phyloP scores from a whole-genome alignment of 2,888 invertebrate genomes.

The Eupithecia inturbata region DNA sequence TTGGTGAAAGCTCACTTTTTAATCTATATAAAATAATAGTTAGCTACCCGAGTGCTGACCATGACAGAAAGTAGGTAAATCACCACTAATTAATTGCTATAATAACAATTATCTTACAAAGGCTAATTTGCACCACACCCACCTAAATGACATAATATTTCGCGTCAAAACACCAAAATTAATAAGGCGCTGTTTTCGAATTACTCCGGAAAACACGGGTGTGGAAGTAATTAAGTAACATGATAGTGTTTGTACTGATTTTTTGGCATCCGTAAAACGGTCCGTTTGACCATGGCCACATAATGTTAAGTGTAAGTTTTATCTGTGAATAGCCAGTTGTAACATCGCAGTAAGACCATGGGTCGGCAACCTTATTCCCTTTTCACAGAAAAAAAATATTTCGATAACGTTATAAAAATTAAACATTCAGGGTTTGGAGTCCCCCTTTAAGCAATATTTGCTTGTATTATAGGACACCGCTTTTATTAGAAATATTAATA shows the following conservation, averaged over 20 bases:
- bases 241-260: slow-evolving; percentile 10
- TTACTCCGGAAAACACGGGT: slow-evolving; percentile 23
- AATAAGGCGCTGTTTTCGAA: slow-evolving; percentile 44
- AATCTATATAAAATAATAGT: slow-evolving; percentile 1
- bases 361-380: no score
- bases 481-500: no score
- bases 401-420: no score
- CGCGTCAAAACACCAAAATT: slow-evolving; percentile 37
- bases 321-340: neutral
- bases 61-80: slow-evolving; percentile 10
- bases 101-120: slow-evolving; percentile 25
- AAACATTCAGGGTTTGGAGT: no score
- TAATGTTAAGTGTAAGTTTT: neutral
- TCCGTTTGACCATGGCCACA: neutral
- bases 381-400: no score
- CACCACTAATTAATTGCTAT: slow-evolving; percentile 31
- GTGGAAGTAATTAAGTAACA: neutral
- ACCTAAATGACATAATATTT: slow-evolving; percentile 36
- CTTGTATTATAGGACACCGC: no score
- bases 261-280: neutral
- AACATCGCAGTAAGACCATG: no score
- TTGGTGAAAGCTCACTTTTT: neutral
- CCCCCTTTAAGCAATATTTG: no score
- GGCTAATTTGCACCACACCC: slow-evolving; percentile 39
- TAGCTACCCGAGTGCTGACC: neutral